Evolutionary conservation across 2,888 invertebrate genomes (phyloP), one percentile per base, ranked within the genome.

Genomic region (Drosophila paramelanica): DNA sequence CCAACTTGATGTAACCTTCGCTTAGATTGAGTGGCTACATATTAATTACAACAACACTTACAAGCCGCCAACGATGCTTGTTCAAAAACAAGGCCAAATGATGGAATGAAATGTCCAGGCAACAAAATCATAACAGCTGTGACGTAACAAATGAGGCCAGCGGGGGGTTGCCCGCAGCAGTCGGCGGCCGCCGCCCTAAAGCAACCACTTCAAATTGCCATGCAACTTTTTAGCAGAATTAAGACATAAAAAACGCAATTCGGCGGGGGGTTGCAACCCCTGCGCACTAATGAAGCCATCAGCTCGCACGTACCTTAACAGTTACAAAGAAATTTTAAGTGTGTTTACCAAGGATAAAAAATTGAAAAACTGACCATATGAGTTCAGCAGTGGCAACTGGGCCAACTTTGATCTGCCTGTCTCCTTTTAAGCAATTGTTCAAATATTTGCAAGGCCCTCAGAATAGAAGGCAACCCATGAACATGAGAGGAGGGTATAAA

Each of bases 61-160:
- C 65, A 67, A 41, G 61, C 73, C 73, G 50, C 73, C 73, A 73
- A 69, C 41, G 49, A 43, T 42, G 42, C 55, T 46, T 46, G 53
- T 27, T 69, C 17, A 46, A 55, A 55, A 56, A 49, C 51, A 20
- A n/a, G 59, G 36, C 50, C n/a, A 43, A 59, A 43, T 0, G 3
- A 23, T 23, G 33, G 10, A 20, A 3, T 38, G 10, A 20, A 3
- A 45, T 52, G 42, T 50, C 38, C 38, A 36, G 36, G 3, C 33
- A 41, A 66, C 17, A 67, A 77, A 83, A 83, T 83, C 79, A 72
- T 87, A 87, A 81, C 83, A 83, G 84, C 87, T 83, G 83, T 78
- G 84, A 71, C 79, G 81, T 66, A 84, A 76, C 87, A 84, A 78
- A 84, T 81, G 84, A 64, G 67, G 61, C 8, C 81, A 17, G 33